Base-by-base conservation (phyloP, 2,113 vertebrate species). In the Dromiciops gliroides region DNA sequence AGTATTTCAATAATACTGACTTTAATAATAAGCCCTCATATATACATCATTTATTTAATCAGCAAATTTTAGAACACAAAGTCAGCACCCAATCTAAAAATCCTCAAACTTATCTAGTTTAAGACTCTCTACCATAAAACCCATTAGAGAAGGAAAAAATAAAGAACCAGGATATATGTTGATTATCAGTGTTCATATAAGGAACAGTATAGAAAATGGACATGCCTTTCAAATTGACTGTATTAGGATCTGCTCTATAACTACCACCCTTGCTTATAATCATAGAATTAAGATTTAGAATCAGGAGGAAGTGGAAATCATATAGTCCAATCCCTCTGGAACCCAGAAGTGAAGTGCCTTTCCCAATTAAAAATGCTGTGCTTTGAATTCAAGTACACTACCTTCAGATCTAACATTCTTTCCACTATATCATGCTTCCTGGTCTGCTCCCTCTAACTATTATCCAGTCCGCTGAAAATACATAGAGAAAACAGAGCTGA, bases 1-100 rank as follows among this genome's bases (percentile, higher is more conserved):
- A 96, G 90, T 83, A 95, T 93, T 96, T 97, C 90, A 97, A 94
- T n/a, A 97, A 95, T 56, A 95, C 60, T 96, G 5, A 94, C 91
- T 96, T 97, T 95, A 97, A 49, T 53, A 95, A 92, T 89, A 95
- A 93, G 10, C 90, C 24, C 93, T 92, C 26, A 93, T 37, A 96
- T 67, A 48, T 16, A 91, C 47, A 93, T 93, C 37, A 94, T 90
- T 92, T 60, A 90, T 92, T 94, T 49, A 94, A 94, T 95, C 48
- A 93, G 48, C n/a, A 48, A 48, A 90, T 50, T 50, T 90, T 48
- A 90, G 48, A 90, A 90, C 19, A 31, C 9, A 31, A 50, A 90
- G 24, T 31, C 89, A 28, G 48, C 48, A 50, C 3, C 50, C 48
- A 90, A 26, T 23, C 67, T 83, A 94, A 91, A 93, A 96, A 89